These are phyloP conservation scores for Cichladusa arquata DNA, from an alignment of 2,113 vertebrate genomes.

Conservation along the genomic window DNA sequence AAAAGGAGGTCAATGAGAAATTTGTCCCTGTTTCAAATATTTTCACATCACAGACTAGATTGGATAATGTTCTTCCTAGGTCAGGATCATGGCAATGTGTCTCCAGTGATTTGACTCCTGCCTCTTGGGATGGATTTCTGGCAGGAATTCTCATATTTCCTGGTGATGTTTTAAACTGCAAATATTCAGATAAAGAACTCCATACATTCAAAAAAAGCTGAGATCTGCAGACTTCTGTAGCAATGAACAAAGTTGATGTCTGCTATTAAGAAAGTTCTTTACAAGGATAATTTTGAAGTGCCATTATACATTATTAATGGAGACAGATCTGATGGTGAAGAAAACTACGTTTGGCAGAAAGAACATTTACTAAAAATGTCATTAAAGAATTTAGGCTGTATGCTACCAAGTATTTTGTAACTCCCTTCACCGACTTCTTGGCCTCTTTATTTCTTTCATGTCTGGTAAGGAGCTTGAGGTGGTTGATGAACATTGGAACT, in stretches of 20 bases:
- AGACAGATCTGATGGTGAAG: conserved; percentile 49
- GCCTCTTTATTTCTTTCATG: conserved; percentile 39
- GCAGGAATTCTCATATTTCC: not conserved
- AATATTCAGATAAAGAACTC: conserved; percentile 14
- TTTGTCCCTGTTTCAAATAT: conserved; percentile 48
- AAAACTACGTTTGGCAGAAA: conserved; percentile 45
- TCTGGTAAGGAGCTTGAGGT: conserved; percentile 41
- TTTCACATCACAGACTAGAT: not conserved
- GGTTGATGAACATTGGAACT: conserved; percentile 7
- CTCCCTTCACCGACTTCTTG: conserved; percentile 24
- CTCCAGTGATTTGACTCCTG: not conserved
- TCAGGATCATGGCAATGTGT: not conserved
- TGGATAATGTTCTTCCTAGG: not conserved
- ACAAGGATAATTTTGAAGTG: conserved; percentile 15
- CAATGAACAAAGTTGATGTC: not conserved
- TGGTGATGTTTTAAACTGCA: not conserved
- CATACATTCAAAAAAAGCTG: not conserved
- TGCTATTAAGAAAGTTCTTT: conserved; percentile 6
- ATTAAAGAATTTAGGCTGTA: conserved; percentile 34
- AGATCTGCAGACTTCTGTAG: not conserved
- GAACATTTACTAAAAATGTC: conserved; percentile 39
- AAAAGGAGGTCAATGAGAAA: conserved; percentile 51
- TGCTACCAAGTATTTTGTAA: conserved; percentile 49
- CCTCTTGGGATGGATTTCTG: not conserved
- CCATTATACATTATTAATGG: not conserved